Conservation (phyloP, 1,140 invertebrate genomes). For the Rhopalosiphum maidis region DNA sequence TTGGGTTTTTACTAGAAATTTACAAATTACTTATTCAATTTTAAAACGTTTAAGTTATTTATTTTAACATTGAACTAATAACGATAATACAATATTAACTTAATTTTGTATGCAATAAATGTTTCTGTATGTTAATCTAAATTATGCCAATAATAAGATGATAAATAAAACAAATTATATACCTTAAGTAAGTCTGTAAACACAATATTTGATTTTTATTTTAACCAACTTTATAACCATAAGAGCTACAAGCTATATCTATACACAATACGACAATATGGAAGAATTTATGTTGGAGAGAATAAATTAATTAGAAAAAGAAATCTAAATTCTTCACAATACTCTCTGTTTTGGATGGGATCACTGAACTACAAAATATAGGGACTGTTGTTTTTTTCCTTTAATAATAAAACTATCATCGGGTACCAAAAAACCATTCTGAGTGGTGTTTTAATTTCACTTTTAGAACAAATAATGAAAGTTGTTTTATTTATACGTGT, state of each 20-base stretch:
- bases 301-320: neutral
- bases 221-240: too few species aligned
- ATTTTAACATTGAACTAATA: neutral
- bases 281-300: neutral
- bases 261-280: neutral
- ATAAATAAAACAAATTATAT: neutral
- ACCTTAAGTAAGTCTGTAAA: neutral
- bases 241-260: too few species aligned
- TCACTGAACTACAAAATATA: slow-evolving; percentile 3
- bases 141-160: too few species aligned
- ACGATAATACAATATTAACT: neutral
- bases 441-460: neutral
- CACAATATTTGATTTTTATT: neutral
- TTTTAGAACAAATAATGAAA: neutral
- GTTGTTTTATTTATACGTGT: neutral
- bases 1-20: neutral
- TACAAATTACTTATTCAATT: neutral
- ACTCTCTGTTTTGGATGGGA: neutral
- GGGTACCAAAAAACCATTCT: neutral
- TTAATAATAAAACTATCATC: neutral
- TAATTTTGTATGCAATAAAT: neutral
- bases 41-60: neutral
- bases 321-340: neutral
- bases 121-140: neutral
- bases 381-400: neutral